Evolutionary conservation across 2,888 invertebrate species (phyloP).

Genomic region (Pseudeuparius sepicola): DNA sequence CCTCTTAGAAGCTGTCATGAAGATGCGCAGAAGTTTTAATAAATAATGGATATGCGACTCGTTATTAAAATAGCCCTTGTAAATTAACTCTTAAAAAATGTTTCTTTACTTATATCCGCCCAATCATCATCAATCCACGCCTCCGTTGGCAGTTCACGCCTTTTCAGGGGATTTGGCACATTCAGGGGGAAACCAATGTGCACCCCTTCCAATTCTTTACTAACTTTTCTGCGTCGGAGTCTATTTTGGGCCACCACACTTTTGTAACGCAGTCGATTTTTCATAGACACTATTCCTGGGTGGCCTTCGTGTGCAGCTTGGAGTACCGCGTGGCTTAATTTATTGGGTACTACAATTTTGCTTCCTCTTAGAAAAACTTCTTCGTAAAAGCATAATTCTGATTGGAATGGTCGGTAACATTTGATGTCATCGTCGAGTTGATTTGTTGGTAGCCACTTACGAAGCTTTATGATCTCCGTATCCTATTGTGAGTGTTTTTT

Average conservation of each 20-base stretch:
- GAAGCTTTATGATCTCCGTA: slow-evolving; percentile 11
- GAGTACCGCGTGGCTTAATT: slow-evolving; percentile 19
- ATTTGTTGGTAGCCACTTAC: slow-evolving; percentile 9
- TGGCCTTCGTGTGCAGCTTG: slow-evolving; percentile 26
- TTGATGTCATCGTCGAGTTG: slow-evolving; percentile 9
- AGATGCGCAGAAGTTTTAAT: no score
- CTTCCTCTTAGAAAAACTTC: slow-evolving; percentile 21
- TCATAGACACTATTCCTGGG: no score
- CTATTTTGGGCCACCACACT: slow-evolving; percentile 30
- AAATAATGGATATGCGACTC: no score
- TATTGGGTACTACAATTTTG: slow-evolving; percentile 21
- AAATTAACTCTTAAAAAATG: no score
- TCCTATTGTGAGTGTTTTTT: slow-evolving; percentile 10
- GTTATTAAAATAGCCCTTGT: no score
- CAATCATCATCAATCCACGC: slow-evolving; percentile 21
- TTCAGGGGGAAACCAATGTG: slow-evolving; percentile 18
- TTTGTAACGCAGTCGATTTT: slow-evolving; percentile 31
- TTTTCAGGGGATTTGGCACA: slow-evolving; percentile 16
- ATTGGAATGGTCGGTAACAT: slow-evolving; percentile 20
- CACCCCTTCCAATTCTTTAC: slow-evolving; percentile 18
- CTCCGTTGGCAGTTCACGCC: slow-evolving; percentile 17
- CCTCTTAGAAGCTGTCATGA: no score
- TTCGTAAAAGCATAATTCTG: slow-evolving; percentile 28
- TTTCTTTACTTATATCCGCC: no score
- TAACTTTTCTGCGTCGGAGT: slow-evolving; percentile 20